Evolutionary conservation across 2,888 invertebrate species (phyloP).

Genomic region (Cacoxenus indagator): DNA sequence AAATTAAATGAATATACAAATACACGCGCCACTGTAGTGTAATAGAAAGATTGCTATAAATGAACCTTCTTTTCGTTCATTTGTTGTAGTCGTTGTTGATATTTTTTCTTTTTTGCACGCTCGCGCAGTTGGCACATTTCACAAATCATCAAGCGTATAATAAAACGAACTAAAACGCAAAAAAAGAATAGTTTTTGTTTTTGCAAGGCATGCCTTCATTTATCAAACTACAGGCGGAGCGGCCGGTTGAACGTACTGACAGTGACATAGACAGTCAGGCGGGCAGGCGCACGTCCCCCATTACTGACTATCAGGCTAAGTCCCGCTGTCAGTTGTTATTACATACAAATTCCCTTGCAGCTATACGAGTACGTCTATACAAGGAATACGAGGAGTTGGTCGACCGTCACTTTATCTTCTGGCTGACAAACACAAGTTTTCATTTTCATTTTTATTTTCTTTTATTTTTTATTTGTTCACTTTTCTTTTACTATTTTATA

Average conservation of each 20-base stretch:
- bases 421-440: conserved; percentile 8
- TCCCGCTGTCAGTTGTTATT: background rate
- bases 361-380: too few relatives aligned
- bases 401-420: background rate
- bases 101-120: background rate
- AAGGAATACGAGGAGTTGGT: too few relatives aligned
- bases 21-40: background rate
- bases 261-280: background rate
- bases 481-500: background rate
- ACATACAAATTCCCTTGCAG: background rate
- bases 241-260: background rate
- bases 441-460: background rate
- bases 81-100: background rate
- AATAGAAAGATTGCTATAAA: conserved; percentile 18
- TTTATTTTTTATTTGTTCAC: background rate
- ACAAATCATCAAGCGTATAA: conserved; percentile 26
- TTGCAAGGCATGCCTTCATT: background rate
- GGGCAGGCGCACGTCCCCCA: background rate
- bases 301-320: conserved; percentile 11
- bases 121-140: conserved; percentile 28
- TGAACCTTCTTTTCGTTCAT: conserved; percentile 9
- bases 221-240: conserved; percentile 1
- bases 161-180: background rate
- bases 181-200: background rate
- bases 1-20: background rate